Conservation (phyloP, 1,140 invertebrate species). For the Asbolus verrucosus region DNA sequence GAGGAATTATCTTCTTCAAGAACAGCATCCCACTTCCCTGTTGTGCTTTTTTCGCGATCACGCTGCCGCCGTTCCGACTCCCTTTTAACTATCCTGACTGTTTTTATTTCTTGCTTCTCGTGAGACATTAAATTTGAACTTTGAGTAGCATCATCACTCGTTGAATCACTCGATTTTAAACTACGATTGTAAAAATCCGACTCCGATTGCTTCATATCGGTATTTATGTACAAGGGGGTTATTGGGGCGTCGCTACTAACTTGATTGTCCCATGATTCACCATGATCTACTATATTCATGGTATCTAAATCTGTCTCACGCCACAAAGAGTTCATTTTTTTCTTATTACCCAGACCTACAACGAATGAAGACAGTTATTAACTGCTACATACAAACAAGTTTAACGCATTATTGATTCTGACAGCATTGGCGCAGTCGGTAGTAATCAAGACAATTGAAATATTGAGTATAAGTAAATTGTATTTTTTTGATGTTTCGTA, state of each 20-base stretch:
- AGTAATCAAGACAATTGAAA: not conserved
- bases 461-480: too few relatives aligned
- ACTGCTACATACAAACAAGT: not conserved
- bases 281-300: constrained; percentile 75
- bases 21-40: constrained; percentile 60
- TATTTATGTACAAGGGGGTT: constrained; percentile 60
- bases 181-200: constrained; percentile 54
- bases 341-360: constrained; percentile 58
- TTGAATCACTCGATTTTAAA: constrained; percentile 57
- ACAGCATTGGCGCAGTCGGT: not conserved
- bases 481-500: too few relatives aligned
- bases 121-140: constrained; percentile 65
- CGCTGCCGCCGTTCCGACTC: constrained; percentile 87
- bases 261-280: constrained; percentile 59
- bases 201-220: constrained; percentile 55
- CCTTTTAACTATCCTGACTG: constrained; percentile 92
- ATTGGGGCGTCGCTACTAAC: constrained; percentile 47
- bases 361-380: not conserved
- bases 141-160: constrained; percentile 57
- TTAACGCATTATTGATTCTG: not conserved
- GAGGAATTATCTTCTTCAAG: constrained; percentile 60
- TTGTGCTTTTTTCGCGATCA: constrained; percentile 71
- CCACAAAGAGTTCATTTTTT: constrained; percentile 72
- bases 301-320: constrained; percentile 92
- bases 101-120: constrained; percentile 90